These are phyloP conservation scores for Carposina sasakii DNA, from an alignment of 1,140 invertebrate genomes.

Conservation along the genomic window DNA sequence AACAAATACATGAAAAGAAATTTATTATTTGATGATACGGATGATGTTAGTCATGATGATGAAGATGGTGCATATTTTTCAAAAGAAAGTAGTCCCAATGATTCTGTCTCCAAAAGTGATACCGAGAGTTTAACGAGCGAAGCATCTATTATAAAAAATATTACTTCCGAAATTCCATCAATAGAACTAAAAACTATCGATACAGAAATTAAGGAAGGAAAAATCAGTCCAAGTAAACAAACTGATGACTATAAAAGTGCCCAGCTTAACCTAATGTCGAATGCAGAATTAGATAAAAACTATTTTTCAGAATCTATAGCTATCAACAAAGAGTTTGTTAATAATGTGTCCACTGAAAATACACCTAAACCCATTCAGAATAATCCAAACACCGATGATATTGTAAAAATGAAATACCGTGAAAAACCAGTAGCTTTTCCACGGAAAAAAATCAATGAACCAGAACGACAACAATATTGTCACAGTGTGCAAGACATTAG, in stretches of 20 bases:
- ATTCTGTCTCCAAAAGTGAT: constrained; percentile 50
- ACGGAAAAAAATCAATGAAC: constrained; percentile 17
- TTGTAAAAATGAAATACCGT: too few species aligned
- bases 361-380: too few species aligned
- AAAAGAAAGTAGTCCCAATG: constrained; percentile 56
- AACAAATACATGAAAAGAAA: constrained; percentile 61
- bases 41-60: constrained; percentile 35
- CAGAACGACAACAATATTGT: constrained; percentile 32
- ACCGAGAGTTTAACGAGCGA: constrained; percentile 48
- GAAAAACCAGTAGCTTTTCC: too few species aligned
- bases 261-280: too few species aligned
- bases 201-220: neutral
- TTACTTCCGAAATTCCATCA: constrained; percentile 4
- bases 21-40: constrained; percentile 50
- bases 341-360: too few species aligned
- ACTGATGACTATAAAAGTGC: constrained; percentile 61
- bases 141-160: constrained; percentile 26
- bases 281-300: too few species aligned
- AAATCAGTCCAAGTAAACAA: constrained; percentile 22
- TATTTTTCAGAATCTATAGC: too few species aligned
- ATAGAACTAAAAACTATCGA: neutral
- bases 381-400: too few species aligned
- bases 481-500: constrained; percentile 51
- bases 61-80: constrained; percentile 57
- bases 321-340: too few species aligned